Evolutionary conservation across 92 coral and sea anemone species (phyloP).

Genomic region (Parazoanthus swiftii): DNA sequence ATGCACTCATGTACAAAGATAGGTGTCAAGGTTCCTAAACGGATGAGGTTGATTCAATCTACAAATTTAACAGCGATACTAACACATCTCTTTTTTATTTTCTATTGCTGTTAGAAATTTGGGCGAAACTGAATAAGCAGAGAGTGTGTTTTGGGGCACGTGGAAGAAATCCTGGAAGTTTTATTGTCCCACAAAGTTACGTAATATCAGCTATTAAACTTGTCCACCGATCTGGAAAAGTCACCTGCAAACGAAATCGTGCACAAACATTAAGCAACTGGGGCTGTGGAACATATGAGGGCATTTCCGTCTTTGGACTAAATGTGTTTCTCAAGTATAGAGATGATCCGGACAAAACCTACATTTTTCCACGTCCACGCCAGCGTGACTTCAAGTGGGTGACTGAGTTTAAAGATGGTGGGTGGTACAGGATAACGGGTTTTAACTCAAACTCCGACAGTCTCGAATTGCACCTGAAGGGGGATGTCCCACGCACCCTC

Average conservation of each 20-base stretch:
- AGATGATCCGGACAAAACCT: not conserved
- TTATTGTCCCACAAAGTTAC: not conserved
- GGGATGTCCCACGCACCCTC: not conserved
- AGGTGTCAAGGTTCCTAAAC: no score
- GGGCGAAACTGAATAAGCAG: not conserved
- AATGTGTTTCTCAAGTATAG: not conserved
- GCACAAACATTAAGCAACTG: not conserved
- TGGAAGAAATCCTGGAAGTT: not conserved
- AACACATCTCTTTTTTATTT: no score
- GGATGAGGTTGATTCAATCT: no score
- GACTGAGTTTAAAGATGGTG: not conserved
- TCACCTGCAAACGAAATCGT: not conserved
- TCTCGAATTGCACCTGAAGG: not conserved
- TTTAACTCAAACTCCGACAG: conserved; percentile 4
- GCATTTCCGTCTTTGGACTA: not conserved
- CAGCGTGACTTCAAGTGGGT: not conserved
- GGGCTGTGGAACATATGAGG: not conserved
- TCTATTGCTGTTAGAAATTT: not conserved
- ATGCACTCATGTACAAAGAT: no score
- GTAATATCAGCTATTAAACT: not conserved
- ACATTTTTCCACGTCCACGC: not conserved
- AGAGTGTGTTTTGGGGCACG: not conserved
- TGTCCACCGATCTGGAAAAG: conserved; percentile 4
- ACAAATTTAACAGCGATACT: no score
- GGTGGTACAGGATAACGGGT: not conserved